phyloP scores from a whole-genome alignment of 2,888 invertebrate genomes.

The Sisyra terminalis region DNA sequence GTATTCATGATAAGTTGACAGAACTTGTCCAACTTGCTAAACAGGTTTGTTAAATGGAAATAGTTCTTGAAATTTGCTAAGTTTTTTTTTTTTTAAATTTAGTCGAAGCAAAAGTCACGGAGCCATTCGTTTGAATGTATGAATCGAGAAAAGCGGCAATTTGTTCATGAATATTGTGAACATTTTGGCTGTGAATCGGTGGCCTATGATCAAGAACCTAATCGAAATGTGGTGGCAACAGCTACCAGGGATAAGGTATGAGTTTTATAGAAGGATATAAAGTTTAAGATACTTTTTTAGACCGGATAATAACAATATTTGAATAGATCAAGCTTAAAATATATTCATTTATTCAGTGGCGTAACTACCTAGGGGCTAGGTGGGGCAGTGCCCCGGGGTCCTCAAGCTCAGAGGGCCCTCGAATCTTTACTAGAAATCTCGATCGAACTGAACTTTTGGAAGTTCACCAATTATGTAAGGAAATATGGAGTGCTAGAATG shows the following conservation, averaged over 20 bases:
- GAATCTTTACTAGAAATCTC: no score
- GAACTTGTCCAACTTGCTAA: slow-evolving; percentile 78
- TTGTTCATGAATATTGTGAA: slow-evolving; percentile 88
- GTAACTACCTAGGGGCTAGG: no score
- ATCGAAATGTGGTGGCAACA: slow-evolving; percentile 87
- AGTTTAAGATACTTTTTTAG: background rate
- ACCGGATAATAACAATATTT: background rate
- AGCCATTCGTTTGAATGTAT: slow-evolving; percentile 84
- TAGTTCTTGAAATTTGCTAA: background rate
- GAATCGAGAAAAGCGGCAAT: slow-evolving; percentile 82
- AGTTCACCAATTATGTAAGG: no score
- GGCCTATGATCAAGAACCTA: slow-evolving; percentile 90
- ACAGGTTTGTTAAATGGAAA: slow-evolving; percentile 35
- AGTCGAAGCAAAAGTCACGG: slow-evolving; percentile 64
- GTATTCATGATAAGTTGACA: slow-evolving; percentile 66
- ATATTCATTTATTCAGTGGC: background rate
- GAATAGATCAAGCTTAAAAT: background rate
- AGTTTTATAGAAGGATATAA: no score
- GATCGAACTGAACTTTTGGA: no score
- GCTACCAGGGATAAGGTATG: slow-evolving; percentile 63
- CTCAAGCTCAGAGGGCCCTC: no score
- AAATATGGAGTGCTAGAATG: no score
- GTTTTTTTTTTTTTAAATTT: slow-evolving; percentile 15
- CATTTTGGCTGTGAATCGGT: slow-evolving; percentile 89
- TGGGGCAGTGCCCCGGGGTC: no score